These are phyloP conservation scores for Chamaetylas fuelleborni DNA, from an alignment of 2,113 vertebrate genomes.

Conservation along the genomic window DNA sequence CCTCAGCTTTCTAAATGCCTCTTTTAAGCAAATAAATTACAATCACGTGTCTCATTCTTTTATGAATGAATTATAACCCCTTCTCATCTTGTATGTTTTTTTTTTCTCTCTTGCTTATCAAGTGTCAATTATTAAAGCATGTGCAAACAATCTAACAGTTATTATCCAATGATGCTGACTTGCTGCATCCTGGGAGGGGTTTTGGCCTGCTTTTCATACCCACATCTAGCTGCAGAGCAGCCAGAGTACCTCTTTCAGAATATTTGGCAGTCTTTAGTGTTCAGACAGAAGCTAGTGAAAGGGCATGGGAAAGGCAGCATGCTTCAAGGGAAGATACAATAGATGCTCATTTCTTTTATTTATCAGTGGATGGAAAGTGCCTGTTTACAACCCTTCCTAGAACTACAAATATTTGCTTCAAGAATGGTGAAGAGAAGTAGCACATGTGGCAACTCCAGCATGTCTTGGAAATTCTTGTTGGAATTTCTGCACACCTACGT, in stretches of 20 bases:
- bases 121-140: slow-evolving; percentile 8
- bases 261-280: neutral
- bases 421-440: neutral
- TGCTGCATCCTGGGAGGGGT: neutral
- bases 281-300: slow-evolving; percentile 7
- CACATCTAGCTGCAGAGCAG: neutral
- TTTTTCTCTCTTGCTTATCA: neutral
- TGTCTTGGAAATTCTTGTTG: neutral
- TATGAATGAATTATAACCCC: neutral
- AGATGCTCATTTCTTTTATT: neutral
- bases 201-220: neutral
- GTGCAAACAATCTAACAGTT: neutral
- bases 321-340: neutral
- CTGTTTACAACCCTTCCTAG: neutral
- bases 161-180: neutral
- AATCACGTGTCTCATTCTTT: neutral
- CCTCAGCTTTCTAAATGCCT: neutral
- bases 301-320: slow-evolving; percentile 20
- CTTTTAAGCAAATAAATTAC: neutral
- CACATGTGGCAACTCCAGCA: neutral
- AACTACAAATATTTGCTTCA: neutral
- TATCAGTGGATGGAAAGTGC: neutral
- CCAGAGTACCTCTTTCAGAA: neutral
- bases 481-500: neutral
- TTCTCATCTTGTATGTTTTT: neutral